phyloP scores from a whole-genome alignment of 2,113 vertebrate genomes.

The Condylura cristata region DNA sequence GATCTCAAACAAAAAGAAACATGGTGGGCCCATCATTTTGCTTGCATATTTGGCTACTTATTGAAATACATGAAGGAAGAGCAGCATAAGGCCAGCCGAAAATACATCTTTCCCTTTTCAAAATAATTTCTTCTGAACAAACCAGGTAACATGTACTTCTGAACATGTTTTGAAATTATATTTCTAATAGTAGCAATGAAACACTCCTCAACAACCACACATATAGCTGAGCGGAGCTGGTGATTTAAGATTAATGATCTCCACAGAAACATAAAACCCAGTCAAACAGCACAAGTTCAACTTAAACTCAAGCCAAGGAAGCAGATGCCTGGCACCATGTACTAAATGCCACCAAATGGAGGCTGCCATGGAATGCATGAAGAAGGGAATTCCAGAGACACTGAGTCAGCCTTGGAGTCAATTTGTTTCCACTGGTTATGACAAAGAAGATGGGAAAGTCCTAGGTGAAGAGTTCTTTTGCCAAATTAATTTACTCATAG shows the following conservation, averaged over 20 bases:
- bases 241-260: constrained; percentile 22
- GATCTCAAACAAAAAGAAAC: not conserved
- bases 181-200: not conserved
- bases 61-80: not conserved
- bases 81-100: not conserved
- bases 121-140: constrained; percentile 35
- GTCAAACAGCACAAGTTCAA: constrained; percentile 45
- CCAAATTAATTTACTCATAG: not conserved
- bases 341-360: constrained; percentile 42
- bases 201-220: not conserved
- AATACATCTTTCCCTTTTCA: not conserved
- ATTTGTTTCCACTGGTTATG: not conserved
- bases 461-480: constrained; percentile 44
- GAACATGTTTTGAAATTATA: not conserved
- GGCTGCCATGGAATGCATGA: constrained; percentile 13
- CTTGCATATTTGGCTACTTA: not conserved
- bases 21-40: not conserved
- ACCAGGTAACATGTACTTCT: not conserved
- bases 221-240: not conserved
- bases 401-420: not conserved
- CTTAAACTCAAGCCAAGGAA: constrained; percentile 43
- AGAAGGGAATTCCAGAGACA: constrained; percentile 61
- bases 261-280: constrained; percentile 32
- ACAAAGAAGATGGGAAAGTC: not conserved
- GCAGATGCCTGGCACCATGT: constrained; percentile 69